Conservation (phyloP, 2,797 vertebrate species). For the Spinibarbus caldwelli region DNA sequence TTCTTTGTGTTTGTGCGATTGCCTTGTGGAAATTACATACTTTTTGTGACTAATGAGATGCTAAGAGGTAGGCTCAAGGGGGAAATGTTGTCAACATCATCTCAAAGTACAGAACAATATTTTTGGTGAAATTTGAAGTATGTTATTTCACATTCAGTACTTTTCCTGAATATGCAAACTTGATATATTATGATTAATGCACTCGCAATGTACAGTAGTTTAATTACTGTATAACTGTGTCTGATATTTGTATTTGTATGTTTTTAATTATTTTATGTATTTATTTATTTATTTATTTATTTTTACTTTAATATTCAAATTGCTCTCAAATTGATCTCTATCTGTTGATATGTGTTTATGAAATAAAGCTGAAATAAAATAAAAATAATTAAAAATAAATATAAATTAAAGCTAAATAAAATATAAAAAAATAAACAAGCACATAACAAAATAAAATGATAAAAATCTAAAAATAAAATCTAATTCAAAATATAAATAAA, state of each 20-base stretch:
- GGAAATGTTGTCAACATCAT: neutral
- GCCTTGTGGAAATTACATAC: neutral
- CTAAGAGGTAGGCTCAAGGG: neutral
- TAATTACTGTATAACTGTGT: neutral
- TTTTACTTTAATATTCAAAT: neutral
- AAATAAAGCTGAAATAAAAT: neutral
- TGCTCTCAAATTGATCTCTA: neutral
- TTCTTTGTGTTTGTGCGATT: neutral
- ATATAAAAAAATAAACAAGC: too few species aligned
- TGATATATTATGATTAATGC: neutral
- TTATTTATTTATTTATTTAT: neutral
- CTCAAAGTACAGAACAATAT: neutral
- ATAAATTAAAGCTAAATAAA: too few species aligned
- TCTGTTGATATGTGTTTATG: neutral
- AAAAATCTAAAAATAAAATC: too few species aligned
- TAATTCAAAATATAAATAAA: neutral
- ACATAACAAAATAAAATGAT: too few species aligned
- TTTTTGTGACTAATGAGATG: neutral
- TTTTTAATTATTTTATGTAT: too few species aligned
- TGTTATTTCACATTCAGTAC: neutral
- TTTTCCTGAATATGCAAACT: neutral
- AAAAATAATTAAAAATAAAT: too few species aligned
- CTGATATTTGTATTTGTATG: neutral
- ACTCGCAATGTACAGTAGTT: neutral
- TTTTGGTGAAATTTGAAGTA: neutral